A percentile compares a stretch with the other conserved stretches of the same genome.
Conservation (phyloP, 2,888 invertebrate species). For the Tenthredo distinguenda region DNA sequence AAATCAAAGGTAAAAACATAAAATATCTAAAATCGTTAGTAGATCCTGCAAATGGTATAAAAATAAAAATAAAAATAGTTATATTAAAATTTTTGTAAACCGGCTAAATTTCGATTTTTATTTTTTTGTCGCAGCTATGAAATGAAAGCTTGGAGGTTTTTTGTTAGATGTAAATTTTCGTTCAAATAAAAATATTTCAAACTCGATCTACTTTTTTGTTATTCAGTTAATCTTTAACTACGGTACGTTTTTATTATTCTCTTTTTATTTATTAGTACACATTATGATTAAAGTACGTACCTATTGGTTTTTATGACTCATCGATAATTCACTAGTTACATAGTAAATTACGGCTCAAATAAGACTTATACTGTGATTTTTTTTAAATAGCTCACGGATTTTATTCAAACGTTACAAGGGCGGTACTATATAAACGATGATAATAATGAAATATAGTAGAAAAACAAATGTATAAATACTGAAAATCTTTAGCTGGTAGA, state of each 20-base stretch:
- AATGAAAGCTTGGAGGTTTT: not conserved
- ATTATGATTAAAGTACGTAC: slow-evolving; percentile 46
- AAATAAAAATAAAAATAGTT: slow-evolving; percentile 24
- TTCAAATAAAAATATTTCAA: not conserved
- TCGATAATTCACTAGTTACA: not conserved
- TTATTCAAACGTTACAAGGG: slow-evolving; percentile 40
- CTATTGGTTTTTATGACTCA: slow-evolving; percentile 23
- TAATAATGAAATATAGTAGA: not conserved
- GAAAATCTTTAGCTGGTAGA: not conserved
- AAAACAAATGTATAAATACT: not conserved
- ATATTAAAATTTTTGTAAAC: not conserved
- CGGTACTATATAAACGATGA: not conserved
- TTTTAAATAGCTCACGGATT: slow-evolving; percentile 11
- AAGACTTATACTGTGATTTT: not conserved
- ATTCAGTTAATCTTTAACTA: slow-evolving; percentile 38
- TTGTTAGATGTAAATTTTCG: not conserved
- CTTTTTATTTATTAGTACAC: slow-evolving; percentile 24
- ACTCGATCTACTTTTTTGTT: slow-evolving; percentile 30
- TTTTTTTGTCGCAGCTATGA: not conserved
- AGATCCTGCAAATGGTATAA: slow-evolving; percentile 3
- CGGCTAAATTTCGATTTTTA: slow-evolving; percentile 6
- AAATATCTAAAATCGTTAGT: not conserved
- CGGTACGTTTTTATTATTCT: slow-evolving; percentile 25
- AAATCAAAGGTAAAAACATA: not conserved
- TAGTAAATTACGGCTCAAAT: not conserved